Evolutionary conservation across 2,797 vertebrate genomes (phyloP).

Genomic region (Choloepus didactylus): DNA sequence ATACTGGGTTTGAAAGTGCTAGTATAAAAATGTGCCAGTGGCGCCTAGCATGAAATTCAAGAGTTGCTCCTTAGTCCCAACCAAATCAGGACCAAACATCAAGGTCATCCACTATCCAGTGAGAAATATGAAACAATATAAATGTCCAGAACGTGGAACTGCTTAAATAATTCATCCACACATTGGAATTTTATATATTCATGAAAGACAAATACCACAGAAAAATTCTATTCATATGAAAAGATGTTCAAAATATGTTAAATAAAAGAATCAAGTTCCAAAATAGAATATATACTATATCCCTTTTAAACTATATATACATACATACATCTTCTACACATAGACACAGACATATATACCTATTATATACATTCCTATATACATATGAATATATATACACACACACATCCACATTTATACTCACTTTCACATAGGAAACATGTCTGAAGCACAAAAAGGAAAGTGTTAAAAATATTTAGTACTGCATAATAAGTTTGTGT

Average conservation of each 20-base stretch:
- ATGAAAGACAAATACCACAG: neutral
- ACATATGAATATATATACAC: neutral
- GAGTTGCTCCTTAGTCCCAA: neutral
- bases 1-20: neutral
- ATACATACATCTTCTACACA: no score
- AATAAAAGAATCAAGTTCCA: neutral
- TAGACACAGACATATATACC: neutral
- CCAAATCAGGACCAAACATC: neutral
- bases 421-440: neutral
- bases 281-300: neutral
- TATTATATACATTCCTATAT: no score
- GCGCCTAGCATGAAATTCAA: neutral
- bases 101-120: neutral
- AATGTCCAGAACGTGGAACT: neutral
- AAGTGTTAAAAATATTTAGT: neutral
- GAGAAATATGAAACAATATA: neutral
- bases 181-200: neutral
- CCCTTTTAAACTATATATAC: neutral
- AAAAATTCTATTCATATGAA: neutral
- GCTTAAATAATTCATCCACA: neutral
- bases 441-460: neutral
- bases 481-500: neutral
- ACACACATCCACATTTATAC: neutral
- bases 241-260: neutral
- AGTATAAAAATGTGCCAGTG: neutral